Evolutionary conservation across 2,113 vertebrate species (phyloP), one percentile per base, ranked within the genome.

Genomic region (Lucifuga dentata): DNA sequence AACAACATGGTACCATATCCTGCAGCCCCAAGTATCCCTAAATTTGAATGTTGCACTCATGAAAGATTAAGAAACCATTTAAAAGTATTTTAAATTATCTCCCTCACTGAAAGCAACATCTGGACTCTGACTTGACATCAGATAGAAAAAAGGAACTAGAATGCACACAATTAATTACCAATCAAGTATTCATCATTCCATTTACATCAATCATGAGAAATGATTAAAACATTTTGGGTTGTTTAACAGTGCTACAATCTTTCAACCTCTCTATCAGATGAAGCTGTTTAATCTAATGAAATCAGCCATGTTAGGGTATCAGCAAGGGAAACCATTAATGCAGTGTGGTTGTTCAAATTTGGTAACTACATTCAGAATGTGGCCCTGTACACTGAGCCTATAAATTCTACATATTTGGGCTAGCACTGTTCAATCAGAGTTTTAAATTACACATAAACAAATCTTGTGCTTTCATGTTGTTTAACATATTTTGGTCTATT

Each of bases 61-160:
- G 23, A 3, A 2, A 8, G n/a, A 45, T 39, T 24, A 44, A 65
- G 20, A 57, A 46, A 58, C 20, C 8, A 55, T 46, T 36, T 38
- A 19, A 29, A 40, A 56, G n/a, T 33, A 35, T 38, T 16, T 64
- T 58, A 4, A 62, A 49, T 64, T 20, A 24, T 26, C 2, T 24
- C n/a, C 32, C 50, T 64, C 19, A 58, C 53, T 68, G 35, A 26
- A 39, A 68, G 17, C 46, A 51, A 60, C 33, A 61, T 56, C 49
- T 76, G 62, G 57, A 43, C 24, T 23, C 26, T 26, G 36, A 45
- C 44, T 35, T 64, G 19, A 23, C 24, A 19, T 44, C 16, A 44
- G 32, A 45, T 5, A 7, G 20, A 39, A 10, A 23, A 53, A 46
- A 73, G 15, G 20, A 29, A 29, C 7, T 29, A 29, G 26, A 12